These are phyloP conservation scores for Heliconius charithonia DNA, from an alignment of 2,888 invertebrate species.

Conservation along the genomic window DNA sequence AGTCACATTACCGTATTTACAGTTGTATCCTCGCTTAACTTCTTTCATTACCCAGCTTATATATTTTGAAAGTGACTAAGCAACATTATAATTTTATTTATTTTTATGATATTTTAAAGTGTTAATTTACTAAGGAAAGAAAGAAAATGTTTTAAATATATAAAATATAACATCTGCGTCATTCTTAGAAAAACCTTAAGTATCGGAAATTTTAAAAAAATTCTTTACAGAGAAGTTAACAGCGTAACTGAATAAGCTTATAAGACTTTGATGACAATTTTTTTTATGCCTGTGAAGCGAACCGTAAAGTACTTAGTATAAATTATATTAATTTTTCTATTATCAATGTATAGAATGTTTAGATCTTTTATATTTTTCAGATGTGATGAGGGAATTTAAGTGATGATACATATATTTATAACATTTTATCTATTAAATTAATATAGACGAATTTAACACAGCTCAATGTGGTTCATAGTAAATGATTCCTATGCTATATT, in stretches of 20 bases:
- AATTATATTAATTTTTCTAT: background rate
- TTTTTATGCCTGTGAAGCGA: too few species aligned
- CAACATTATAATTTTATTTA: too few species aligned
- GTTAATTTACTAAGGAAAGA: too few species aligned
- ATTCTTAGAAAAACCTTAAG: too few species aligned
- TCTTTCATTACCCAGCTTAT: background rate
- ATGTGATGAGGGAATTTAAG: background rate
- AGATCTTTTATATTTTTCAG: background rate
- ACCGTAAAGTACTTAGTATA: background rate
- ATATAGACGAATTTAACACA: background rate
- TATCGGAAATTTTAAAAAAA: background rate
- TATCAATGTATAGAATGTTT: background rate
- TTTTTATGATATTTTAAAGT: too few species aligned
- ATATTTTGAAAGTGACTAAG: background rate
- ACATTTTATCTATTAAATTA: background rate
- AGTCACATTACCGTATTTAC: conserved; percentile 12
- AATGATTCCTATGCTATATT: conserved; percentile 4
- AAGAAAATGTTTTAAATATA: background rate
- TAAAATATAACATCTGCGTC: background rate
- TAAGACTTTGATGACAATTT: too few species aligned
- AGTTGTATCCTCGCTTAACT: background rate
- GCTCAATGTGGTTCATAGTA: background rate
- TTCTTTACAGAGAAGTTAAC: background rate
- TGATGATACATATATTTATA: background rate
- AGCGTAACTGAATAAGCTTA: background rate